Base-by-base conservation (phyloP, 2,888 invertebrate genomes). In the Tridacna gigas region DNA sequence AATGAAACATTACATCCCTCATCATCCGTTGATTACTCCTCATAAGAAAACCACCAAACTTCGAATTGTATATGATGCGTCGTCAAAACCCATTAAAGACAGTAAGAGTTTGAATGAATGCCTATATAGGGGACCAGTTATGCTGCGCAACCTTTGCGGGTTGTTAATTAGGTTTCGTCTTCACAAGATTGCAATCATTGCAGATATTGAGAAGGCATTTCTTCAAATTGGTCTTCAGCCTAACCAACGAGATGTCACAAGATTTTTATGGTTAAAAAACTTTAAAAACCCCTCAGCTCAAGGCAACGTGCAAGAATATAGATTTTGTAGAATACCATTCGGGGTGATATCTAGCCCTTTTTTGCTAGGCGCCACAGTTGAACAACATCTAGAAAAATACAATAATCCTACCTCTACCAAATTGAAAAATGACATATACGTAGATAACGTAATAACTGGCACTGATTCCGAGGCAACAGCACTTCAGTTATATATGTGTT, bases 191-290 rank as follows among this genome's bases (percentile, higher is more conserved):
- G 83, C 74, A 4, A 18, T 80, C 22, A 48, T 74, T 12, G 63
- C 76, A 20, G 83, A 83, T 63, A 83, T 83, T 28, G 80, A 83
- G 47, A 83, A 83, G 56, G 80, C 79, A 15, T 83, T 83, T 28
- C 77, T 83, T 12, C 60, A 83, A 28, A 66, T 80, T 56, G 80
- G 65, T 18, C 71, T 82, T n/a, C 79, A 82, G 18, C 25, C 67
- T 51, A 25, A 28, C n/a, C 56, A 79, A 61, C 74, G 83, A 15
- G 83, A 83, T 56, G 48, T 75, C 9, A 83, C 83, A 25, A 47
- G 73, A 74, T 83, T 83, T 48, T 28, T 80, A 18, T 83, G 83
- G 80, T 26, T 83, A 5, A 77, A 71, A n/a, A 60, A 80, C 66
- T 26, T 22, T 13, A 26, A 61, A 7, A 71, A 63, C 15, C 65